Conservation (phyloP, 2,888 invertebrate species). For the Harpagoxenus sublaevis region DNA sequence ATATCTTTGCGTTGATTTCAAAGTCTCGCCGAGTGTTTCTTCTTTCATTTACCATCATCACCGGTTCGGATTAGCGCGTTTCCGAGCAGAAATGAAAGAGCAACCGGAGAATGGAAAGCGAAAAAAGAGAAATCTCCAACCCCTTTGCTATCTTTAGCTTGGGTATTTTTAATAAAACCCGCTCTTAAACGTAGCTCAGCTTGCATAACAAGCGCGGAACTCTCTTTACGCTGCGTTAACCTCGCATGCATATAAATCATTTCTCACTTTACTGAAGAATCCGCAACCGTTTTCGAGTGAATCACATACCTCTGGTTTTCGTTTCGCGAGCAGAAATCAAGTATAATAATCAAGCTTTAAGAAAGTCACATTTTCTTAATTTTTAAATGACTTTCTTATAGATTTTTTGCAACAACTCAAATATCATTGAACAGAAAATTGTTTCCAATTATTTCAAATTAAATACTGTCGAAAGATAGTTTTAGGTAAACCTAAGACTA, state of each 20-base stretch:
- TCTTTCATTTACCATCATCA: constrained; percentile 34
- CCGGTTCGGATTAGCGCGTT: constrained; percentile 24
- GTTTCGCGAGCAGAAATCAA: neutral
- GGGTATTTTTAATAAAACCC: constrained; percentile 52
- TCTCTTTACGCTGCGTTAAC: constrained; percentile 53
- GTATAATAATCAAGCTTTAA: neutral
- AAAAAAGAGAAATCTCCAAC: constrained; percentile 3
- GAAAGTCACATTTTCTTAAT: neutral
- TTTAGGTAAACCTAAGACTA: neutral
- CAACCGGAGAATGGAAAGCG: constrained; percentile 24
- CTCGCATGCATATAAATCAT: constrained; percentile 47
- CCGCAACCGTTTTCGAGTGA: constrained; percentile 13
- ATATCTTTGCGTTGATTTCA: constrained; percentile 17
- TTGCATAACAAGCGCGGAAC: constrained; percentile 49
- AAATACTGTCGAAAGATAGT: neutral
- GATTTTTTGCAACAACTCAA: neutral
- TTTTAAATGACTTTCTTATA: neutral
- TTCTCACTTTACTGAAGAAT: constrained; percentile 46
- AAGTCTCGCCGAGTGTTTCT: constrained; percentile 23
- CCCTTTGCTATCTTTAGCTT: constrained; percentile 31
- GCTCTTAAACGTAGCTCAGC: constrained; percentile 50
- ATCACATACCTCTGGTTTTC: neutral
- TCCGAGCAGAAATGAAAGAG: constrained; percentile 45
- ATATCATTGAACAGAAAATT: neutral
- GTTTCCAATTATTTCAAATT: neutral